Evolutionary conservation across 2,888 invertebrate genomes (phyloP).

Genomic region (Ernsta delagoae): DNA sequence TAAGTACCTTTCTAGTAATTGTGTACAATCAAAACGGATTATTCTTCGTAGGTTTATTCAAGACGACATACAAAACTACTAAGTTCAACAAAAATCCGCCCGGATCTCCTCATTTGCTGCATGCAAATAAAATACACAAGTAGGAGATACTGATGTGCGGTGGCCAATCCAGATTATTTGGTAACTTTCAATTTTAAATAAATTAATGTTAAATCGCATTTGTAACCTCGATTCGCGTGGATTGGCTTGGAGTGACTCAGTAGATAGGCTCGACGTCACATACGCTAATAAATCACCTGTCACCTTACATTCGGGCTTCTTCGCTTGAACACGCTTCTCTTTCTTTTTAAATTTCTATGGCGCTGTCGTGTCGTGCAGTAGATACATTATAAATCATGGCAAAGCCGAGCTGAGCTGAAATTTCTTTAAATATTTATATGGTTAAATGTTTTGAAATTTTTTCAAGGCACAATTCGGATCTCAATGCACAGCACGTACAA

Average conservation of each 20-base stretch:
- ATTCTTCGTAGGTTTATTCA: slow-evolving; percentile 80
- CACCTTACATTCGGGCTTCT: slow-evolving; percentile 36
- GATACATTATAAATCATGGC: slow-evolving; percentile 4
- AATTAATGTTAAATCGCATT: slow-evolving; percentile 54
- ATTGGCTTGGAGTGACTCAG: slow-evolving; percentile 58
- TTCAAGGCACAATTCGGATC: slow-evolving; percentile 75
- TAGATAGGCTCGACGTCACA: slow-evolving; percentile 61
- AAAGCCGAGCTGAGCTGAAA: background rate
- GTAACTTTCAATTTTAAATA: slow-evolving; percentile 52
- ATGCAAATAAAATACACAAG: slow-evolving; percentile 80
- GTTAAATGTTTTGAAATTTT: slow-evolving; percentile 25
- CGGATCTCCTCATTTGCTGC: slow-evolving; percentile 80
- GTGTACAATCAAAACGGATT: slow-evolving; percentile 48
- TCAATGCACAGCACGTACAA: slow-evolving; percentile 82
- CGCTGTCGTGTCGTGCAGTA: slow-evolving; percentile 12
- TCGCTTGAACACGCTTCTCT: slow-evolving; percentile 38
- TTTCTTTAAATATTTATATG: background rate
- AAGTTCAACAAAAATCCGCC: slow-evolving; percentile 78
- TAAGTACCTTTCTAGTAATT: slow-evolving; percentile 13
- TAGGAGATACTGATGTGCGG: slow-evolving; percentile 60
- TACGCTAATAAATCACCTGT: slow-evolving; percentile 41
- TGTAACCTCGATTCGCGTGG: slow-evolving; percentile 54
- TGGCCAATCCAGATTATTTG: slow-evolving; percentile 55
- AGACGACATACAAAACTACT: slow-evolving; percentile 69
- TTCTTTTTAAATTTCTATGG: slow-evolving; percentile 33